These are phyloP conservation scores for Oceanodroma leucorhoa DNA, from an alignment of 2,797 vertebrate species.

Conservation along the genomic window DNA sequence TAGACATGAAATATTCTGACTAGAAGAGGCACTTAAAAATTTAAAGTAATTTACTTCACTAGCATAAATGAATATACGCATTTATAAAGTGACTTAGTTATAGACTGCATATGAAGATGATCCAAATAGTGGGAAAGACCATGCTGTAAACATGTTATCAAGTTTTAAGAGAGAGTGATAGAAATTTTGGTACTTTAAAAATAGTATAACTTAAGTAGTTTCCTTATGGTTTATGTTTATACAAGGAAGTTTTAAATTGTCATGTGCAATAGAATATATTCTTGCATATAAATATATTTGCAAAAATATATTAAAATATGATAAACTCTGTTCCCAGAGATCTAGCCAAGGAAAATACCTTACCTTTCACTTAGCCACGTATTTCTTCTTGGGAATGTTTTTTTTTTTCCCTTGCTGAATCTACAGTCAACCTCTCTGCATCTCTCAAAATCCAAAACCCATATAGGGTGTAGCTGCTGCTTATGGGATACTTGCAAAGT, in stretches of 20 bases:
- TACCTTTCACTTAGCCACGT: not conserved
- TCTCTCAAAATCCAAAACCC: not conserved
- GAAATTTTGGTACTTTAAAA: not conserved
- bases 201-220: not conserved
- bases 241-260: not conserved
- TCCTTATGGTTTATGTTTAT: not conserved
- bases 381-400: not conserved
- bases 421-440: not conserved
- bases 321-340: not conserved
- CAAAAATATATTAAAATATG: not conserved
- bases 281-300: not conserved
- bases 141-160: not conserved
- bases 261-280: not conserved
- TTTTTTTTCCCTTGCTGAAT: not conserved
- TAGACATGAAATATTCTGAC: not conserved
- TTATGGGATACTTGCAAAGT: not conserved
- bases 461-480: not conserved
- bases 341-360: not conserved
- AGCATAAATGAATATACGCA: not conserved
- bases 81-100: not conserved
- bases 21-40: not conserved
- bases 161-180: not conserved
- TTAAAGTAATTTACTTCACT: not conserved
- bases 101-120: not conserved
- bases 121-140: not conserved